Evolutionary conservation across 1,140 invertebrate species (phyloP), one percentile per base, ranked within the genome.

Genomic region (Drosophila jambulina): DNA sequence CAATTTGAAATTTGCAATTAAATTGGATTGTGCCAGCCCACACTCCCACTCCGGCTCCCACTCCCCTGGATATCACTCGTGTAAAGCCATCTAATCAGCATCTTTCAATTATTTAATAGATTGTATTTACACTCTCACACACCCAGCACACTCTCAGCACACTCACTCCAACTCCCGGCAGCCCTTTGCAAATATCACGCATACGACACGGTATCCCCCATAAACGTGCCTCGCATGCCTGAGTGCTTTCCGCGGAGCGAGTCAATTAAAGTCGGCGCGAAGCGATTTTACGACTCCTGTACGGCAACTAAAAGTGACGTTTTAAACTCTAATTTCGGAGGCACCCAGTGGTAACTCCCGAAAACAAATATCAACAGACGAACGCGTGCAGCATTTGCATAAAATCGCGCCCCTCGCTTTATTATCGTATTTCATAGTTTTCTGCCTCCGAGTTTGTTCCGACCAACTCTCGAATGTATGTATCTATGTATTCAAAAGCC

Each of bases 81-180:
- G 21, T 61, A 49, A 43, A 51, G 62, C 32, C 29, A 69, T 77
- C 74, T 60, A 77, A 74, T 75, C 74, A 48, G 56, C 42, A 68
- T 77, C 75, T 77, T 77, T 77, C 74, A 42, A 77, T 77, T 77
- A 77, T 77, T 62, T 69, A 61, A 78, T 69, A 29, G 49, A 19
- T 54, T 54, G 27, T 64, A 75, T 75, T 75, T 75, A 75, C 72
- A 23, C 42, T 6, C n/a, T 6, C 51, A 10, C 46, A 49, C 34
- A 38, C 4, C 2, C 49, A 17, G 4, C n/a, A 19, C 42, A 12
- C 17, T 13, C 34, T 13, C 12, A 23, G 17, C 19, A 6, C 53
- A 12, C 34, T 25, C 32, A 25, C 34, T 25, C 34, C 34, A n/a
- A 10, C 40, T 23, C 57, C 12, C 12, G 12, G 64, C 51, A 40